Percentiles rank a stretch among this genome's conserved stretches.
Conservation (phyloP, 2,888 invertebrate genomes). For the Willowsia nigromaculata region DNA sequence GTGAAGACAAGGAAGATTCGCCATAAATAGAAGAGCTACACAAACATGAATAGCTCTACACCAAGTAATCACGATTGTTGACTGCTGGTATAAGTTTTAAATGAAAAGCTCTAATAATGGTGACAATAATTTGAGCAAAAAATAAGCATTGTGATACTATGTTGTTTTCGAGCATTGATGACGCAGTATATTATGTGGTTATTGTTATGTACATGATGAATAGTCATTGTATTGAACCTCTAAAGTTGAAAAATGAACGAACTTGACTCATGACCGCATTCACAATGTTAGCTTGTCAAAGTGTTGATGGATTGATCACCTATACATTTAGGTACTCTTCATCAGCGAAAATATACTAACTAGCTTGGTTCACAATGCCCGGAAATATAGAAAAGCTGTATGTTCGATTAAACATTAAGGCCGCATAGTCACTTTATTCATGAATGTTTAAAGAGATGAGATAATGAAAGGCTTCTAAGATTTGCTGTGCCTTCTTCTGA, state of each 20-base stretch:
- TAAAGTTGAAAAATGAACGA: not conserved
- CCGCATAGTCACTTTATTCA: no score
- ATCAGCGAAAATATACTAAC: no score
- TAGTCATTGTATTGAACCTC: not conserved
- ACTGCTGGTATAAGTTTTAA: not conserved
- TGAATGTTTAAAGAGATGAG: no score
- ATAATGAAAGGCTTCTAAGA: not conserved
- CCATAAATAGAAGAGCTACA: not conserved
- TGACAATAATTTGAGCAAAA: not conserved
- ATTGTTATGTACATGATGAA: not conserved
- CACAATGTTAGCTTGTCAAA: not conserved
- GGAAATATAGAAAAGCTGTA: not conserved
- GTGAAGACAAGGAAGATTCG: not conserved
- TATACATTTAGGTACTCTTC: not conserved
- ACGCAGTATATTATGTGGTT: not conserved
- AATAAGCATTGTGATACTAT: not conserved
- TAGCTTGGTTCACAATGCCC: not conserved
- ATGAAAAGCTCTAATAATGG: not conserved
- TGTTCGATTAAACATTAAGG: no score
- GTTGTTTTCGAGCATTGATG: not conserved
- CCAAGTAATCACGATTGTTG: not conserved
- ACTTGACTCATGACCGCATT: not conserved
- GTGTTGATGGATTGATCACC: not conserved
- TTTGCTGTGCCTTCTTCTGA: not conserved
- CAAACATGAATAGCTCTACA: not conserved